A percentile compares a stretch with the other conserved stretches of the same genome.
Conservation (phyloP, 1,140 invertebrate species). For the Phortica variegata region DNA sequence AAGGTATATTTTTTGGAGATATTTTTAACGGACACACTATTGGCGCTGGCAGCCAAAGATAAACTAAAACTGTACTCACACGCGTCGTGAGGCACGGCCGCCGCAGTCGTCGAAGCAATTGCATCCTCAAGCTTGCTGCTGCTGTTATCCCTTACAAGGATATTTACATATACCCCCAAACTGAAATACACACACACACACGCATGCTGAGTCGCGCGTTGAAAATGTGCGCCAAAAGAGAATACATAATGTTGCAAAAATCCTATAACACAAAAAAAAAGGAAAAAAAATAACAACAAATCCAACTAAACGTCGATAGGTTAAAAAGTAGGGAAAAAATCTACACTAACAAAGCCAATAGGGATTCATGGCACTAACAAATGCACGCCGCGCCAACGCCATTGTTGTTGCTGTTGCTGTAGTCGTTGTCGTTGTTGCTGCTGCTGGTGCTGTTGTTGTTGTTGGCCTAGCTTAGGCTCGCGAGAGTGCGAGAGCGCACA, state of each 20-base stretch:
- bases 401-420: conserved; percentile 22
- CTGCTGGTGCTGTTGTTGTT: conserved; percentile 17
- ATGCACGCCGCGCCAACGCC: no score
- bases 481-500: no score
- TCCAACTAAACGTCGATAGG: conserved; percentile 20
- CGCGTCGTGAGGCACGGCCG: conserved; percentile 6
- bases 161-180: no score
- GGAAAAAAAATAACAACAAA: conserved; percentile 9
- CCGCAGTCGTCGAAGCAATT: conserved; percentile 31
- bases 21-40: not conserved
- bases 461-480: no score
- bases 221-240: conserved; percentile 24
- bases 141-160: no score
- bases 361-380: no score
- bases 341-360: conserved; percentile 43
- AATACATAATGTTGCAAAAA: conserved; percentile 33
- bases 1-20: not conserved
- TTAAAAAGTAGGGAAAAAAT: conserved; percentile 19
- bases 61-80: conserved; percentile 43
- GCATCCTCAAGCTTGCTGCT: conserved; percentile 35
- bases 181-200: not conserved
- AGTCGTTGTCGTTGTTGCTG: conserved; percentile 26
- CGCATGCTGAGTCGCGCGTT: not conserved
- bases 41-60: conserved; percentile 34
- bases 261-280: conserved; percentile 7